Evolutionary conservation across 2,888 invertebrate genomes (phyloP).

Genomic region (Dasysyrphus albostriatus): DNA sequence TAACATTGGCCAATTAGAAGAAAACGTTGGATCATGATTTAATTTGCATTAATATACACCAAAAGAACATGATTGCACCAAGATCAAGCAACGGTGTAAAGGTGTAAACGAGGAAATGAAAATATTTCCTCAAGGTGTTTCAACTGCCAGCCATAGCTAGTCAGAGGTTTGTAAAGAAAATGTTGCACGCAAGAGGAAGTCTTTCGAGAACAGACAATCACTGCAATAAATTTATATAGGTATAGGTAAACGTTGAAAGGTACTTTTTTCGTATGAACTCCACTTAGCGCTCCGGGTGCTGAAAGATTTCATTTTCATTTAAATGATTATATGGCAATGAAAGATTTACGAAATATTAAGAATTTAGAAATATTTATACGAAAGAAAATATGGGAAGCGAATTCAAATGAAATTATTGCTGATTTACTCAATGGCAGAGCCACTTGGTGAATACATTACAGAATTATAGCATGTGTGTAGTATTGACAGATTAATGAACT

Average conservation of each 20-base stretch:
- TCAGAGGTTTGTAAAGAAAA: conserved; percentile 34
- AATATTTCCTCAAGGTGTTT: conserved; percentile 50
- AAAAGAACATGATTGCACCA: conserved; percentile 1
- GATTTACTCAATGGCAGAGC: neutral
- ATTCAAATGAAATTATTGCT: conserved; percentile 22
- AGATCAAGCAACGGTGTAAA: conserved; percentile 21
- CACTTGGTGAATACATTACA: neutral
- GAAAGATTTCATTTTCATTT: conserved; percentile 49
- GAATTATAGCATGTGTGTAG: neutral
- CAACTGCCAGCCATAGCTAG: conserved; percentile 7
- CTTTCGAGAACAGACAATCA: conserved; percentile 41
- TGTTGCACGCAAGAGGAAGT: conserved; percentile 63
- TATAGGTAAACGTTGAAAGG: neutral
- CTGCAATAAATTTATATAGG: conserved; percentile 19
- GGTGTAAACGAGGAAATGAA: conserved; percentile 30
- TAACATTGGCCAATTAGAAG: conserved; percentile 57
- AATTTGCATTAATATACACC: conserved; percentile 8
- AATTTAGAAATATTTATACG: conserved; percentile 60
- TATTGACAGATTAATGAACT: conserved; percentile 13
- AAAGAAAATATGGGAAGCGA: neutral
- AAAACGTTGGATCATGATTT: conserved; percentile 44
- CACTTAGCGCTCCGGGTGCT: conserved; percentile 20
- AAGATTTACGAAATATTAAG: conserved; percentile 55
- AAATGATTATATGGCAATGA: conserved; percentile 48
- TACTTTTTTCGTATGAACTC: conserved; percentile 2